Conservation (phyloP, 2,888 invertebrate genomes). For the Campoplex capitator region DNA sequence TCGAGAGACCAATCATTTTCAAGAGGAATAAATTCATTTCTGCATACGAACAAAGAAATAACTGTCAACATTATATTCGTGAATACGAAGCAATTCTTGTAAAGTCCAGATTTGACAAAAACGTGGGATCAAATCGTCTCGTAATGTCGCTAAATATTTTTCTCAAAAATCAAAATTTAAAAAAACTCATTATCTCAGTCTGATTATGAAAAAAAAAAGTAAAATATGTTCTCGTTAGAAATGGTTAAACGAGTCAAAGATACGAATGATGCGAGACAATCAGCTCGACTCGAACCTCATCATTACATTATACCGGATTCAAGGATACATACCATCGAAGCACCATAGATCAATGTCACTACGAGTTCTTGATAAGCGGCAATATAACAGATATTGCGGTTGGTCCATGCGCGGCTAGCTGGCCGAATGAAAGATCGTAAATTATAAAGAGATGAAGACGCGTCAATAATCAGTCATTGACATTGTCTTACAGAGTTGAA, state of each 20-base stretch:
- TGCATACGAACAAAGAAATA: no score
- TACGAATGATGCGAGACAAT: not conserved
- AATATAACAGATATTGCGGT: slow-evolving; percentile 10
- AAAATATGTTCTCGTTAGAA: not conserved
- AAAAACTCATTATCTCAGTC: no score
- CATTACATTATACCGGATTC: not conserved
- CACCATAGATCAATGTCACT: slow-evolving; percentile 24
- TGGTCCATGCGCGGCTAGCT: not conserved
- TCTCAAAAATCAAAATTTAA: no score
- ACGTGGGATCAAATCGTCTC: no score
- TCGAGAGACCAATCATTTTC: no score
- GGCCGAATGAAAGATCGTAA: slow-evolving; percentile 9
- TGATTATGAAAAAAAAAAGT: not conserved
- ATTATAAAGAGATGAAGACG: slow-evolving; percentile 7
- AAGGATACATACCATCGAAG: not conserved
- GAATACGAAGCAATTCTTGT: no score
- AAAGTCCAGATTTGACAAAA: no score
- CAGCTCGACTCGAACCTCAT: not conserved
- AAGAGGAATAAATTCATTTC: no score
- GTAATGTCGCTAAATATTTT: no score
- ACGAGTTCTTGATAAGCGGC: slow-evolving; percentile 10
- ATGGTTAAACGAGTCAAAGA: no score
- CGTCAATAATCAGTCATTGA: slow-evolving; percentile 30
- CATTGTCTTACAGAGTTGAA: slow-evolving; percentile 29
- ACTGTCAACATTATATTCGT: no score